Evolutionary conservation across 2,888 invertebrate genomes (phyloP), one percentile per base, ranked within the genome.

Genomic region (Polietes domitor): DNA sequence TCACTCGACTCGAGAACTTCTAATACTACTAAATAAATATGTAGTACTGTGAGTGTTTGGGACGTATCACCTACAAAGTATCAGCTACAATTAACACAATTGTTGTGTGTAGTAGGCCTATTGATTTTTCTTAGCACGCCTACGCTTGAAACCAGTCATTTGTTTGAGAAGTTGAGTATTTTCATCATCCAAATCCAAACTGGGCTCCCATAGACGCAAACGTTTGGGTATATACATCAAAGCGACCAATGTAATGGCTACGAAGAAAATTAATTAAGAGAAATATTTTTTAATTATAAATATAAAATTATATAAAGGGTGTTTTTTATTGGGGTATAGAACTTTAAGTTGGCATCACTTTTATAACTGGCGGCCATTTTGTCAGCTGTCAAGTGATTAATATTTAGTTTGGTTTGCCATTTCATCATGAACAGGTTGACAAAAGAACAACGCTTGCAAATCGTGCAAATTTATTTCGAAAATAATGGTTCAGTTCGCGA

Each of bases 161-260:
- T 95, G 94, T 85, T 94, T 93, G 2, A 96, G 90, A 72, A 96
- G 93, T 87, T 95, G 95, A 0, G 93, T 93, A 90, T 95, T 96
- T 88, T 96, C 96, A 86, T 96, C 96, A 80, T 96, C 95, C 0
- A 94, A 89, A 24, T 95, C 95, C 5, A 93, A 88, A 6, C 94
- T 92, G 26, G 94, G 93, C 37, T 95, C 95, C 93, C 95, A 95
- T 1, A 95, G 92, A 87, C 94, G 94, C 83, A 96, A 90, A 88
- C 94, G 94, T 70, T 93, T 93, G 1, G 96, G 96, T 78, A 96
- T 92, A 88, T 96, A 95, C 85, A 95, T 93, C 65, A 96, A 92
- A 0, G 95, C 96, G 55, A 94, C 88, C 32, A 96, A 92, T 0
- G 96, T 96, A 87, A 96, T 93, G 78, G 94, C 96, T 96, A 92